Conservation (phyloP, 2,888 invertebrate genomes). For the Papilio elwesi region DNA sequence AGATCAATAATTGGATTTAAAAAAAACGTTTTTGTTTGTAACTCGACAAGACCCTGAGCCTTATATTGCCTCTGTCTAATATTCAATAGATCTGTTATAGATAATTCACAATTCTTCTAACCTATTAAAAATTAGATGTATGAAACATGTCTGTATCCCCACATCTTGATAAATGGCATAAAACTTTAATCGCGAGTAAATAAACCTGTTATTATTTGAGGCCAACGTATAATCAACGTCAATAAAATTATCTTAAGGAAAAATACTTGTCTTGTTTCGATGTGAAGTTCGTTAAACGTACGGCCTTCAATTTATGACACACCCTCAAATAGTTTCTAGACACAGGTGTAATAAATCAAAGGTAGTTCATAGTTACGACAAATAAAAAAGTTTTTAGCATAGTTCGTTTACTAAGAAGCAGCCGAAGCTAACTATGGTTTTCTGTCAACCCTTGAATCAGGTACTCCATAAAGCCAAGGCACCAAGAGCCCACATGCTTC, state of each 20-base stretch:
- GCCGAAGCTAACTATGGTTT: too few species aligned
- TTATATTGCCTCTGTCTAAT: neutral
- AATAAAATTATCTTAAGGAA: constrained; percentile 33
- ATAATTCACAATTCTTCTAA: neutral
- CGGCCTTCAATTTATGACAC: constrained; percentile 20
- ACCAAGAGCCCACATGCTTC: too few species aligned
- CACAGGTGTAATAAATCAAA: neutral
- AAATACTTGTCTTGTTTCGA: constrained; percentile 4
- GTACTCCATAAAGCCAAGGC: too few species aligned
- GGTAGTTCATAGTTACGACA: too few species aligned
- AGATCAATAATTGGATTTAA: too few species aligned
- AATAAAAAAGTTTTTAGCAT: too few species aligned
- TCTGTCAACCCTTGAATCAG: too few species aligned
- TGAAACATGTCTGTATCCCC: neutral
- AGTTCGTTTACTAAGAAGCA: too few species aligned
- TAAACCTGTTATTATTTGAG: constrained; percentile 38
- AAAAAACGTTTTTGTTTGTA: neutral
- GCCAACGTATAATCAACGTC: constrained; percentile 34
- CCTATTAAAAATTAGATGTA: constrained; percentile 1
- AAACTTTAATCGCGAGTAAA: constrained; percentile 27
- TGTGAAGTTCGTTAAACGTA: constrained; percentile 18
- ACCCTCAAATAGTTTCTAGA: constrained; percentile 18
- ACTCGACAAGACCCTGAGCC: neutral
- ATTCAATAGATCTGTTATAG: constrained; percentile 7
- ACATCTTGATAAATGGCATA: constrained; percentile 18